Evolutionary conservation across 2,888 invertebrate genomes (phyloP).

Genomic region (Labia minor): DNA sequence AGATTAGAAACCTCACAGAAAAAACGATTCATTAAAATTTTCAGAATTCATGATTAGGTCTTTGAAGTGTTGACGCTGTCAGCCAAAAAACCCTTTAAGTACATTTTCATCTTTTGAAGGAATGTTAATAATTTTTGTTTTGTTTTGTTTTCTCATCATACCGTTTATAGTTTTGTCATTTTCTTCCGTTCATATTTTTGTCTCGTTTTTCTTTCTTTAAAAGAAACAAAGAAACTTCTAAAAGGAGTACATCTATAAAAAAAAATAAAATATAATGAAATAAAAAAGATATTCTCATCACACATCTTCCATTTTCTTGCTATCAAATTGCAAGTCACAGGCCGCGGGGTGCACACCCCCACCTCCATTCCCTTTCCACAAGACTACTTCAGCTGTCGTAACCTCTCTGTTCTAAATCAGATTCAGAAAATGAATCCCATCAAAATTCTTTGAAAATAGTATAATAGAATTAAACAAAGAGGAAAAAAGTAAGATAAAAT

Average conservation of each 20-base stretch:
- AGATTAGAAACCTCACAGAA: too few species aligned
- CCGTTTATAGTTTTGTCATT: conserved; percentile 5
- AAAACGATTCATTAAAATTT: neutral
- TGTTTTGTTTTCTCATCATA: neutral
- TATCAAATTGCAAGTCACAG: neutral
- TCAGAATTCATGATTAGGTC: neutral
- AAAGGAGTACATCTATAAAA: too few species aligned
- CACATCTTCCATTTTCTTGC: neutral
- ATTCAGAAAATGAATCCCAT: conserved; percentile 8
- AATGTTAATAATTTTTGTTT: neutral
- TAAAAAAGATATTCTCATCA: neutral
- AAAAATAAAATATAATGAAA: neutral
- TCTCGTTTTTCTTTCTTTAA: too few species aligned
- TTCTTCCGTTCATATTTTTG: neutral
- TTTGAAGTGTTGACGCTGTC: neutral
- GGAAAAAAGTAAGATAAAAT: neutral
- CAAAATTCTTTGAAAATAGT: neutral
- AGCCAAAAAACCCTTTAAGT: neutral
- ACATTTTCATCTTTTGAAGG: neutral
- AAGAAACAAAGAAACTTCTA: too few species aligned
- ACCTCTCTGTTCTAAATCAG: neutral
- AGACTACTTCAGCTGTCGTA: neutral
- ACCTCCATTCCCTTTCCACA: too few species aligned
- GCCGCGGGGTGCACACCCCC: too few species aligned
- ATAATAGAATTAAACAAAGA: conserved; percentile 13